Percentiles rank a stretch among this genome's conserved stretches.
Conservation (phyloP, 2,113 vertebrate species). For the Cyphomyrus plagiostoma region DNA sequence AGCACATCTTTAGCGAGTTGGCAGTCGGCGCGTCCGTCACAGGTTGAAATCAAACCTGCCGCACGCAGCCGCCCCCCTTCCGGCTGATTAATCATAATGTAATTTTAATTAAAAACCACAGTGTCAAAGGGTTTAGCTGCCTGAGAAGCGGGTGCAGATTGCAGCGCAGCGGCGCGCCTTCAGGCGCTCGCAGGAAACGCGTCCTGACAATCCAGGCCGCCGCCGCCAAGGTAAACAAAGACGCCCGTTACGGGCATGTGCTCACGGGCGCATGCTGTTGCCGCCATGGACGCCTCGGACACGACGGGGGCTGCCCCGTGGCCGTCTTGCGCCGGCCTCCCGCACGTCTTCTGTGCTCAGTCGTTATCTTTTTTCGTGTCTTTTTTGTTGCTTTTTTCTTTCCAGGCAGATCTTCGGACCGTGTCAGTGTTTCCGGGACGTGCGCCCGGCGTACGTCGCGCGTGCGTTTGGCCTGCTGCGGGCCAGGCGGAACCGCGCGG, state of each 20-base stretch:
- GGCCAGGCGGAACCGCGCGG: not conserved
- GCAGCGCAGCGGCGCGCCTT: slow-evolving; percentile 89
- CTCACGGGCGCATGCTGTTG: slow-evolving; percentile 28
- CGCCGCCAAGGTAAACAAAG: slow-evolving; percentile 53
- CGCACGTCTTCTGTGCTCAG: not conserved
- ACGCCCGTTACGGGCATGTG: slow-evolving; percentile 34
- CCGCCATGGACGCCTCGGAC: slow-evolving; percentile 13
- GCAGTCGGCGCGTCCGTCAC: slow-evolving; percentile 72
- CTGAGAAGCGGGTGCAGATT: slow-evolving; percentile 99
- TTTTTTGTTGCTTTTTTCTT: not conserved
- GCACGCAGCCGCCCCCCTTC: slow-evolving; percentile 80
- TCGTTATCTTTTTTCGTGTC: not conserved
- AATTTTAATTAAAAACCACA: slow-evolving; percentile 99
- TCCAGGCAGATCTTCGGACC: not conserved
- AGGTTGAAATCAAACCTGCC: slow-evolving; percentile 80
- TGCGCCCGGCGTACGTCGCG: not conserved
- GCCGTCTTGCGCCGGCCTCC: not conserved
- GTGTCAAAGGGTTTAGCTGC: slow-evolving; percentile 99
- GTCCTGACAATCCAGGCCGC: slow-evolving; percentile 74
- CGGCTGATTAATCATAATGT: slow-evolving; percentile 99
- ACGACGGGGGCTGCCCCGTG: slow-evolving; percentile 9
- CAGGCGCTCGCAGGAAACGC: slow-evolving; percentile 97
- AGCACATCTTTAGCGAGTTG: slow-evolving; percentile 79
- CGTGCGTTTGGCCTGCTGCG: not conserved
- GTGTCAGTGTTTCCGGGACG: not conserved